phyloP scores from a whole-genome alignment of 1,140 invertebrate genomes.

The Apis mellifera region DNA sequence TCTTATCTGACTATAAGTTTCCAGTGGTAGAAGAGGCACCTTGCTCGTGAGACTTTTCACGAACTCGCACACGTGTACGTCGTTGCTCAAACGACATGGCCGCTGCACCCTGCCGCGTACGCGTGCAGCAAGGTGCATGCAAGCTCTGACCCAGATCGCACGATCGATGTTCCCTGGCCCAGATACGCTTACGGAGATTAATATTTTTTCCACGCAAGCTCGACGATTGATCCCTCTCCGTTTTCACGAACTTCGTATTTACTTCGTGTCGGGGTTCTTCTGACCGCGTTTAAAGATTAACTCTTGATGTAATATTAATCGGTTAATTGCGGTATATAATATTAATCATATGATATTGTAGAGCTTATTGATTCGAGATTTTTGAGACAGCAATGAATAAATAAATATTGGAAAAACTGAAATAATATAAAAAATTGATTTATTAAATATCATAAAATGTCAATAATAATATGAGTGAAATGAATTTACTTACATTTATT shows the following conservation, averaged over 20 bases:
- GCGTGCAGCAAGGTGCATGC: conserved; percentile 61
- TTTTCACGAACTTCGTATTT: conserved; percentile 1
- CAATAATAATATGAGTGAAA: no score
- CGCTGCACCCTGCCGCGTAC: conserved; percentile 44
- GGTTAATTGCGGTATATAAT: neutral
- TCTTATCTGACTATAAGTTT: conserved; percentile 28
- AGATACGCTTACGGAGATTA: conserved; percentile 74
- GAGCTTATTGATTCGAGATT: neutral
- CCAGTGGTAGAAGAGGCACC: conserved; percentile 17
- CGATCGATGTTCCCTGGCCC: conserved; percentile 78
- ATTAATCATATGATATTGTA: neutral
- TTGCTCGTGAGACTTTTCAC: conserved; percentile 46
- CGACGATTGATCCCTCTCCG: conserved; percentile 14
- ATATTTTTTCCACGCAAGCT: conserved; percentile 69
- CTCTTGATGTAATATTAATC: neutral
- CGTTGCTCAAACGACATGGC: conserved; percentile 17
- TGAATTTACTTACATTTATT: no score
- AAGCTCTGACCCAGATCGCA: conserved; percentile 76
- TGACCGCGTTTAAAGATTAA: neutral
- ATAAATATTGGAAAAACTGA: no score
- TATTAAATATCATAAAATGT: no score
- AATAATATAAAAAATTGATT: no score
- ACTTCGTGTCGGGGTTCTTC: no score
- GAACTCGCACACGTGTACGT: conserved; percentile 35
- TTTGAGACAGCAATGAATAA: no score